Base-by-base conservation (phyloP, 2,888 invertebrate genomes). In the Sinotaia quadrata region DNA sequence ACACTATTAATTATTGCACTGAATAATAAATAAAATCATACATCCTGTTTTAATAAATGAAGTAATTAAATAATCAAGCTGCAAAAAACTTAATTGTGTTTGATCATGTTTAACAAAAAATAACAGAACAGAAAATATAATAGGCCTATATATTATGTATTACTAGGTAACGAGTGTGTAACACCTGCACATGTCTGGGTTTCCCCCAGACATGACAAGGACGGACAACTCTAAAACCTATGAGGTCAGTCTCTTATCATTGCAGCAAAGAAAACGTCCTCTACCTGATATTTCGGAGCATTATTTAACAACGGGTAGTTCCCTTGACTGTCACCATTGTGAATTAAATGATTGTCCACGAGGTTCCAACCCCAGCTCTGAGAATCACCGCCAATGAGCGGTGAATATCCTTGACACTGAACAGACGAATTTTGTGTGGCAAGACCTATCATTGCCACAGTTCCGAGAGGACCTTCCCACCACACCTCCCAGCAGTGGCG, bases 331-430 rank as follows among this genome's bases (percentile, higher is more conserved):
- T 96, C 95, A 66, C 98, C 98, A 91, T 97, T 97, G 88, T 99
- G 98, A 81, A 98, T 90, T 79, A 98, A 92, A 90, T 95, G 93
- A 91, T 98, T 98, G 90, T 98, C 98, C 61, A 98, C 98, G 81
- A 99, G 91, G 91, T 98, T 98, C 98, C 98, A 99, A 18, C 98
- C 98, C 98, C 98, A 99, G 84, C 97, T 97, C 88, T 98, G 94
- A 87, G 96, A 95, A 90, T 98, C 97, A 5, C 95, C 94, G 36
- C 98, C 98, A 74, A 98, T 90, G 70, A 99, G 90, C 10, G 97
- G 95, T 61, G 97, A 94, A 90, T 99, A 99, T 67, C 98, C 98
- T 83, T 94, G 95, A 88, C 95, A 95, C 87, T 98, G 95, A 74
- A 98, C 90, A 47, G 95, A 92, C 12, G 98, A 96, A 86, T 98